Base-by-base conservation (phyloP, 2,113 vertebrate genomes). In the Siniperca knerii region DNA sequence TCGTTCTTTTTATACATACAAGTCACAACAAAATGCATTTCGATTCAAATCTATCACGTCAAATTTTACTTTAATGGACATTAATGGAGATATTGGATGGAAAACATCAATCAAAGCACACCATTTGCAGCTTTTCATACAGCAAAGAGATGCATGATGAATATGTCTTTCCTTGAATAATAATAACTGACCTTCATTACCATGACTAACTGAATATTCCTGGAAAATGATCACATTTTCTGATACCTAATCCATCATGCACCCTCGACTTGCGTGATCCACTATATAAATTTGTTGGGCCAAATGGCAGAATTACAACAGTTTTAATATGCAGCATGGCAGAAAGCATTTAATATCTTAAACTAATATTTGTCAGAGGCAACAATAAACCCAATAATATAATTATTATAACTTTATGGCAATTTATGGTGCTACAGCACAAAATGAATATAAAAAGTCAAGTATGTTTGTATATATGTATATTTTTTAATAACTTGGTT, bases 161-260 rank as follows among this genome's bases (percentile, higher is more conserved):
- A 65, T 48, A 40, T 15, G 42, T 42, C 50, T 79, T 60, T 65
- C 71, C 75, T 80, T 75, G 78, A 84, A 87, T 82, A 72, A 75
- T 48, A 69, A 80, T 68, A 78, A 71, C 67, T 57, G 57, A 72
- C 64, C 52, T 77, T 80, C 42, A 70, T 66, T 67, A 80, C 20
- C 71, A 64, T 79, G 42, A n/a, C 48, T 67, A 12, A 37, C 61
- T 69, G 37, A 72, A 62, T 87, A 72, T 75, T 75, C 58, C 0
- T 60, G 40, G 50, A 65, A 83, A 87, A 81, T 55, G 8, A 42
- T 70, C 13, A 64, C 21, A 33, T 50, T 79, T 73, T 57, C 21
- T 11, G 50, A 44, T 48, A 61, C 62, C 33, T 54, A 71, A 78
- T 78, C 29, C 57, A 62, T 86, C 42, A 66, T 23, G 42, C 44